Base-by-base conservation (phyloP, 1,140 invertebrate species). In the Drosophila navojoa region DNA sequence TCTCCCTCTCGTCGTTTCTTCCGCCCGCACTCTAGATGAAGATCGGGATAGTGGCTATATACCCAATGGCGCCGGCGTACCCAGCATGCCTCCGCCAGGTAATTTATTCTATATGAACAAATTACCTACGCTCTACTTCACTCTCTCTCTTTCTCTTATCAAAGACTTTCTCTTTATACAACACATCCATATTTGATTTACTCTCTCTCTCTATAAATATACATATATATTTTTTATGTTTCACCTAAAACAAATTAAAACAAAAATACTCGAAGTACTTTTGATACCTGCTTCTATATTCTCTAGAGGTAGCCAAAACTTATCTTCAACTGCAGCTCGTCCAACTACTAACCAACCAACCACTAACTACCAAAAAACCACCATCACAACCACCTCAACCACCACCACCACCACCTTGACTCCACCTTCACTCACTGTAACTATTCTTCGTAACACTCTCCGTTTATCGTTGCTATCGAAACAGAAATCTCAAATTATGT, bases 71-170 rank as follows among this genome's bases (percentile, higher is more conserved):
- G 73, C 76, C 73, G 78, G 75, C 49, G 80, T 61, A 50, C 90
- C 90, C 45, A 90, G 71, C 52, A 86, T 91, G 71, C 90, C 90
- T 91, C 90, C 90, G 60, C 90, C 90, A 91, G 90, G 90, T 91
- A 91, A 91, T 76, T 91, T 55, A 42, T 32, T 7, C 29, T 40
- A 52, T 15, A 44, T 27, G 25, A n/a, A 40, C 45, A 47, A 16
- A 3, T 29, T 29, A 5, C 1, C 45, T 15, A 25, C 54, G 57
- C 57, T 71, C 29, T 71, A n/a, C 73, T 29, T 84, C 50, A 55
- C 54, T 80, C 52, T 69, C 61, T 78, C 47, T 54, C 15, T 72
- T 32, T 63, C 29, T 78, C 42, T 76, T 38, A 38, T 35, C 16
- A 52, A 29, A 44, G 3, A 47, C 55, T 47, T 25, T 59, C 19